Evolutionary conservation across 1,140 invertebrate genomes (phyloP), one percentile per base, ranked within the genome.

Genomic region (Drosophila equinoxialis): DNA sequence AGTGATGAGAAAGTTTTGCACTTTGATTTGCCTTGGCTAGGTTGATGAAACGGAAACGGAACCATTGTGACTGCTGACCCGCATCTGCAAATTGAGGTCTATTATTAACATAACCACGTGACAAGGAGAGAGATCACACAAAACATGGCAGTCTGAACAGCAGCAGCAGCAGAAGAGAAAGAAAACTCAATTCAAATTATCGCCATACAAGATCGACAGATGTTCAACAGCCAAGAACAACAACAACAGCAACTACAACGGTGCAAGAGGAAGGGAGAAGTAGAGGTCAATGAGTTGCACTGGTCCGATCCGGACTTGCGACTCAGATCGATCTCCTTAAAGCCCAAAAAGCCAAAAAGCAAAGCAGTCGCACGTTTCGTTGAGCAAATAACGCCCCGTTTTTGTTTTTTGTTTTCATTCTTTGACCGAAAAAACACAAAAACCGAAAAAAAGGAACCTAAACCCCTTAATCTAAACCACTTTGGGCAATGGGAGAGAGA

Each of bases 151-250:
- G 33, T 30, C 35, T 60, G 35, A 57, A 65, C 37, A 45, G 14
- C 45, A 20, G 42, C n/a, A 48, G 45, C 45, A 51, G 45, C 17
- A 51, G 45, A 20, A 10, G 17, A 10, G 8, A 11, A 23, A 87
- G 85, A 89, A 90, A 89, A 89, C 84, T 89, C 84, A 89, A 89
- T 89, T 89, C 84, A 89, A 89, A 89, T 89, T 89, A 89, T 89
- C 84, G 85, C 68, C 77, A 70, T 70, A 89, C 85, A 89, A 89
- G 84, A 89, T 89, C 84, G 84, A 89, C 84, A 89, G 84, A 89
- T 89, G 84, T 89, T 89, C 84, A 84, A 61, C 84, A 51, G 45
- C 45, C 45, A 70, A n/a, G n/a, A n/a, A 75, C 68, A 79, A 75
- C 68, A 74, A 69, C 68, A 81, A 74, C 68, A 78, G 54, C 65